Percentiles rank a stretch among this genome's conserved stretches.
phyloP scores from a whole-genome alignment of 2,113 vertebrate genomes.

The Budorcas taxicolor region DNA sequence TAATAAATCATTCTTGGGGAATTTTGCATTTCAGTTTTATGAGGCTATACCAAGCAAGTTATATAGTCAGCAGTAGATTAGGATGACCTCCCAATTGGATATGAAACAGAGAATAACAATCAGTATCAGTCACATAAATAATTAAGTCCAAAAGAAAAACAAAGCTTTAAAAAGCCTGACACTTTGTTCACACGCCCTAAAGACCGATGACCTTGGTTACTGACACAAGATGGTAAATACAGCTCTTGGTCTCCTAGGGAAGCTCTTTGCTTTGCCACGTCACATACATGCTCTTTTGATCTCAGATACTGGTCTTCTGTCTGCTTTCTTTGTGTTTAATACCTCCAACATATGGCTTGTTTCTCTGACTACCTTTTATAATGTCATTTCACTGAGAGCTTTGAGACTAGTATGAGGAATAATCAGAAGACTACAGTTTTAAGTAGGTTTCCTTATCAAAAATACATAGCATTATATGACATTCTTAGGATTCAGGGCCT shows the following conservation, averaged over 20 bases:
- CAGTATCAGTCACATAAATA: background rate
- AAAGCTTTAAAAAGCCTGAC: background rate
- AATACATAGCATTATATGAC: background rate
- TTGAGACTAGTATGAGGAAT: background rate
- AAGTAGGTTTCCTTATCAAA: constrained; percentile 67
- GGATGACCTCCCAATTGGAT: background rate
- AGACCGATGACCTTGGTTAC: background rate
- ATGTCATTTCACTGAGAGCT: background rate
- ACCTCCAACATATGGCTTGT: constrained; percentile 19
- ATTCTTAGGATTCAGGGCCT: constrained; percentile 24
- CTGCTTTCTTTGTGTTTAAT: background rate
- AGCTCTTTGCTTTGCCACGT: background rate
- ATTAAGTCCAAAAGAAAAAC: background rate
- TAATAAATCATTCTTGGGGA: background rate
- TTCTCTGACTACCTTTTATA: background rate
- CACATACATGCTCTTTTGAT: background rate
- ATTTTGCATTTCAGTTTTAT: background rate
- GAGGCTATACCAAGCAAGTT: background rate
- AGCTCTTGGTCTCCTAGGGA: background rate
- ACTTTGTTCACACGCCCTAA: background rate
- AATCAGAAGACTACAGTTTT: background rate
- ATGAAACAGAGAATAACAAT: background rate
- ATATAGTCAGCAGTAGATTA: background rate
- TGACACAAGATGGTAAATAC: accelerated
- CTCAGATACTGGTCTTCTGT: background rate